phyloP scores from a whole-genome alignment of 1,140 invertebrate species.

The Drosophila kanapiae region DNA sequence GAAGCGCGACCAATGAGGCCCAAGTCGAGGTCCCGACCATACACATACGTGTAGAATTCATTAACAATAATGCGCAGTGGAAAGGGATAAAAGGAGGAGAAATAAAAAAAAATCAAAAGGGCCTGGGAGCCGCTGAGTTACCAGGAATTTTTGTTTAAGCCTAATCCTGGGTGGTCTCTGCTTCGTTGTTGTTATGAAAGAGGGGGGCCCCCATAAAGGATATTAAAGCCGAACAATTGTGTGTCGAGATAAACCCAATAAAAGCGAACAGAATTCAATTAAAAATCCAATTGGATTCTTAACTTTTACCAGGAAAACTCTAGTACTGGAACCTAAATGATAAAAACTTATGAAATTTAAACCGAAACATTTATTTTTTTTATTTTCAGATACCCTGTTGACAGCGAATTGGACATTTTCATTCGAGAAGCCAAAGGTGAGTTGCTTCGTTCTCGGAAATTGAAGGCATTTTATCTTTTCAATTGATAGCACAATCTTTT shows the following conservation, averaged over 20 bases:
- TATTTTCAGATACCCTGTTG: constrained; percentile 12
- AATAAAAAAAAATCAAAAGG: constrained; percentile 3
- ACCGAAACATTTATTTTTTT: neutral
- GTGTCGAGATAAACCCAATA: neutral
- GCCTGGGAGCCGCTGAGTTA: constrained; percentile 43
- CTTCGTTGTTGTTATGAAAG: constrained; percentile 24
- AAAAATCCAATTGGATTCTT: constrained; percentile 1
- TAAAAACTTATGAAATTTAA: neutral
- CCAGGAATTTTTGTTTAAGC: constrained; percentile 67
- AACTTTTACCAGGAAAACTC: neutral
- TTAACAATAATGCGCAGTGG: constrained; percentile 73
- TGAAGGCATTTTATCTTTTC: constrained; percentile 16
- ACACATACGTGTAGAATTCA: constrained; percentile 74
- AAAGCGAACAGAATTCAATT: constrained; percentile 8
- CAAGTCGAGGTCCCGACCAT: constrained; percentile 15
- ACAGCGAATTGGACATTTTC: constrained; percentile 4
- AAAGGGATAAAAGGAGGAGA: constrained; percentile 10
- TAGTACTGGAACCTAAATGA: neutral
- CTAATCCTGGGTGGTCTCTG: constrained; percentile 73
- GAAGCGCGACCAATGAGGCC: constrained; percentile 44
- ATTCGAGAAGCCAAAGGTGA: constrained; percentile 32
- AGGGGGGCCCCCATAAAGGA: constrained; percentile 15
- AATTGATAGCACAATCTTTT: constrained; percentile 23
- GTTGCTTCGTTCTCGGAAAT: constrained; percentile 12
- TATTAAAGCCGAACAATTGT: constrained; percentile 22